Percentiles rank a stretch among this genome's conserved stretches.
These are phyloP conservation scores for Dermochelys coriacea DNA, from an alignment of 2,797 vertebrate genomes.

Conservation along the genomic window DNA sequence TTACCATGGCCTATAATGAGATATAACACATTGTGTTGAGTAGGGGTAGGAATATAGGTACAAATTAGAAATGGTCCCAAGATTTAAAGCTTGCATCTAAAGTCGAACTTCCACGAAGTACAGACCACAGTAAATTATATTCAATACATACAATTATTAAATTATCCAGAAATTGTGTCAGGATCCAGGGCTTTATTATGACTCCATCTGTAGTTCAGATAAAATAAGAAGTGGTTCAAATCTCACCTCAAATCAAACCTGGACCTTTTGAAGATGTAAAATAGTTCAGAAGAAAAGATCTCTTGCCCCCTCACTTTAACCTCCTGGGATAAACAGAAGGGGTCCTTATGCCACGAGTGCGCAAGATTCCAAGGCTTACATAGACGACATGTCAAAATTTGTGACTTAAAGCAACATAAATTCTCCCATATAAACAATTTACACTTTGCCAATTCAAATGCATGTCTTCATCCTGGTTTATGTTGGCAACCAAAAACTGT, in stretches of 20 bases:
- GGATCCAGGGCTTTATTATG: background rate
- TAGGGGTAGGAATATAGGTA: background rate
- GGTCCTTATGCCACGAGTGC: background rate
- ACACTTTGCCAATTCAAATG: background rate
- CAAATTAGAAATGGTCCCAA: background rate
- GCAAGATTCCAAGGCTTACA: background rate
- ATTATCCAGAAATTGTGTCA: background rate
- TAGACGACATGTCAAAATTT: background rate
- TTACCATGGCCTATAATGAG: background rate
- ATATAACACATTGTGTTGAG: background rate
- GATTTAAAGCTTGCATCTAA: background rate
- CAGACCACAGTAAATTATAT: background rate
- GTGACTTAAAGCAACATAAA: background rate
- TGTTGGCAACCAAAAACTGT: background rate
- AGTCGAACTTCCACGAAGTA: background rate
- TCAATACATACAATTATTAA: no score
- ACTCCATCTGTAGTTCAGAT: background rate
- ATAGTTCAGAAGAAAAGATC: background rate
- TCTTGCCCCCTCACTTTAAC: background rate
- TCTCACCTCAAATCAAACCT: background rate
- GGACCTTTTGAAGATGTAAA: background rate
- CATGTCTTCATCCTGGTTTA: background rate
- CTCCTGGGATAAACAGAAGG: background rate
- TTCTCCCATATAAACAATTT: constrained; percentile 4
- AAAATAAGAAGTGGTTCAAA: background rate